These are phyloP conservation scores for Elgaria multicarinata DNA, from an alignment of 2,113 vertebrate species.

Conservation along the genomic window DNA sequence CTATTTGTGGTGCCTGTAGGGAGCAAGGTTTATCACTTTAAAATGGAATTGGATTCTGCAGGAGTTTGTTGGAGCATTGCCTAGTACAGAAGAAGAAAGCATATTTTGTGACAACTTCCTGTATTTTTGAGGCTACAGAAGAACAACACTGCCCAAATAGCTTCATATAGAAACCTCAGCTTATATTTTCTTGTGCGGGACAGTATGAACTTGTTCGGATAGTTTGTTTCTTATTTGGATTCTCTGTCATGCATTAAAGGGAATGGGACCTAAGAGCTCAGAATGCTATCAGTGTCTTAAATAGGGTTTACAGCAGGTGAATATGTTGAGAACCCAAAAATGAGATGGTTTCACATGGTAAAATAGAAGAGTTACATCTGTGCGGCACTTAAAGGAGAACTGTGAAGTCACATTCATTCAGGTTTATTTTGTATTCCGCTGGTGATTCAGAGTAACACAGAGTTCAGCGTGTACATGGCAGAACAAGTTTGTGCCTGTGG, in stretches of 20 bases:
- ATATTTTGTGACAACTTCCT: neutral
- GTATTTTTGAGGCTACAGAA: accelerated
- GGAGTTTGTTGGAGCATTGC: neutral
- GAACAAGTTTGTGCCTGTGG: constrained; percentile 39
- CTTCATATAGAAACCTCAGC: neutral
- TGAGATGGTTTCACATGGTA: neutral
- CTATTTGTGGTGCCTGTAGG: neutral
- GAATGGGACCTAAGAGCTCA: neutral
- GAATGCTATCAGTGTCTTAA: neutral
- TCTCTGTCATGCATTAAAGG: neutral
- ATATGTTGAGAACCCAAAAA: neutral
- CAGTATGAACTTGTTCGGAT: neutral
- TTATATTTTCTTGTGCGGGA: neutral
- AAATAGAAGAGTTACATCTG: neutral
- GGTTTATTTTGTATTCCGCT: constrained; percentile 53
- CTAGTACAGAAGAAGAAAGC: neutral
- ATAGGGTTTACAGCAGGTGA: neutral
- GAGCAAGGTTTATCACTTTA: neutral
- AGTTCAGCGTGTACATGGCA: constrained; percentile 33
- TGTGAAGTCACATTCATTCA: constrained; percentile 33
- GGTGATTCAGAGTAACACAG: constrained; percentile 56
- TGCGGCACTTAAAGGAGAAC: constrained; percentile 16
- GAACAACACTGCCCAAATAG: neutral
- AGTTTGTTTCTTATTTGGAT: neutral
- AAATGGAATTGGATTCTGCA: neutral